Conservation (phyloP, 2,888 invertebrate genomes). For the Andrena minutula region DNA sequence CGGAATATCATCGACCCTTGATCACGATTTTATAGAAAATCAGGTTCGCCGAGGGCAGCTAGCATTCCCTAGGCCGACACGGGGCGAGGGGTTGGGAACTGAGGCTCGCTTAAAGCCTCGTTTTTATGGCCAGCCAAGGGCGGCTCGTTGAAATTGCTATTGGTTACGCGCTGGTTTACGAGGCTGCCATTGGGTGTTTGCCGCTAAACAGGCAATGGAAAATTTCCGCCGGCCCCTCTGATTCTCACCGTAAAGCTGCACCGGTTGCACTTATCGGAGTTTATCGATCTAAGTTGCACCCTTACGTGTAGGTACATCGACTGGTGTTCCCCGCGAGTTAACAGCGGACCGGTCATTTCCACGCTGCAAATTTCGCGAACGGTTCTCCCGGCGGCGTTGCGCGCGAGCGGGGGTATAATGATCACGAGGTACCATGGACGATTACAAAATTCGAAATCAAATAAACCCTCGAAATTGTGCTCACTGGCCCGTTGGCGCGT, state of each 20-base stretch:
- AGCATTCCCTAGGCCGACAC: not conserved
- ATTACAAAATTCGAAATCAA: conserved; percentile 34
- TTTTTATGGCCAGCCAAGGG: conserved; percentile 39
- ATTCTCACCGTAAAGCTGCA: conserved; percentile 48
- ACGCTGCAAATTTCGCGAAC: conserved; percentile 15
- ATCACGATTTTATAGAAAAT: conserved; percentile 53
- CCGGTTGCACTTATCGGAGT: conserved; percentile 23
- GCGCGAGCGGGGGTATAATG: not conserved
- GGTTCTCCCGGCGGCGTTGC: not conserved
- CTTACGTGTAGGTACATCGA: conserved; percentile 7
- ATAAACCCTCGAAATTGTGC: conserved; percentile 11
- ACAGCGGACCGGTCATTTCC: conserved; percentile 19
- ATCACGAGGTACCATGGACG: conserved; percentile 9
- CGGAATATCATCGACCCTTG: conserved; percentile 23
- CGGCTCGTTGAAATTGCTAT: conserved; percentile 58
- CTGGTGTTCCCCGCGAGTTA: not conserved
- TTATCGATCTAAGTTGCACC: conserved; percentile 46
- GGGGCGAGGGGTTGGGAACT: not conserved
- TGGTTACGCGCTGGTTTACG: conserved; percentile 64
- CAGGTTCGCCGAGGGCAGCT: conserved; percentile 5
- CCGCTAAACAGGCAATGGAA: conserved; percentile 64
- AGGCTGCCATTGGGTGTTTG: conserved; percentile 49
- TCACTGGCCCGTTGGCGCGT: conserved; percentile 4
- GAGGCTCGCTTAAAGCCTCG: conserved; percentile 32
- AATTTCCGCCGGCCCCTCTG: conserved; percentile 43